Conservation (phyloP, 2,797 vertebrate species). For the Hozukius guyotensis region DNA sequence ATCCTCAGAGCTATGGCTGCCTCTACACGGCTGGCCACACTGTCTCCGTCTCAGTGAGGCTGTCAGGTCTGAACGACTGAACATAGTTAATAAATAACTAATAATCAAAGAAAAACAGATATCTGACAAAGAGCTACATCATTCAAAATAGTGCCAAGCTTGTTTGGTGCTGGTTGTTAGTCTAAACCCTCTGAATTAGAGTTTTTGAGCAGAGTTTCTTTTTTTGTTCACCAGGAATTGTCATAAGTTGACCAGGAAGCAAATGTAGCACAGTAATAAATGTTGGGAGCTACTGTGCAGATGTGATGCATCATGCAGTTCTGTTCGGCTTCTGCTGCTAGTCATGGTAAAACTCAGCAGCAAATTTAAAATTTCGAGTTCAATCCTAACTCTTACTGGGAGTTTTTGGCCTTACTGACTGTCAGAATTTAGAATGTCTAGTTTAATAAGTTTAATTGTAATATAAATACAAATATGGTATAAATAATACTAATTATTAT, state of each 20-base stretch:
- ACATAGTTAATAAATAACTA: constrained; percentile 1
- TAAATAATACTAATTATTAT: neutral
- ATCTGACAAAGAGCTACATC: neutral
- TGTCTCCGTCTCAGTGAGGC: neutral
- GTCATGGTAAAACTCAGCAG: neutral
- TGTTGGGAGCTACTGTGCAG: neutral
- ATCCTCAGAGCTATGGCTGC: constrained; percentile 26
- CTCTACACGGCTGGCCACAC: constrained; percentile 6
- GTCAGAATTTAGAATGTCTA: neutral
- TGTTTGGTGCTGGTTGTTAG: neutral
- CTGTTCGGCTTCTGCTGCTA: too few species aligned
- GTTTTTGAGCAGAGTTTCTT: neutral
- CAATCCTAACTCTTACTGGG: neutral
- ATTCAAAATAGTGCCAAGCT: neutral
- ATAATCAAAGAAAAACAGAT: neutral
- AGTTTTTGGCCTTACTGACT: neutral
- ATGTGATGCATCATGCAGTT: neutral
- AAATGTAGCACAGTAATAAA: neutral
- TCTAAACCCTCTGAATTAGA: neutral
- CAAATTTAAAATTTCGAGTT: neutral
- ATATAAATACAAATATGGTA: neutral
- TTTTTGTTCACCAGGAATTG: neutral
- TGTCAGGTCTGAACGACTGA: neutral
- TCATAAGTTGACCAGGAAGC: neutral
- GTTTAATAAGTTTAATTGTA: neutral